A percentile compares a stretch with the other conserved stretches of the same genome.
These are phyloP conservation scores for Malachius bipustulatus DNA, from an alignment of 2,888 invertebrate species.

Conservation along the genomic window DNA sequence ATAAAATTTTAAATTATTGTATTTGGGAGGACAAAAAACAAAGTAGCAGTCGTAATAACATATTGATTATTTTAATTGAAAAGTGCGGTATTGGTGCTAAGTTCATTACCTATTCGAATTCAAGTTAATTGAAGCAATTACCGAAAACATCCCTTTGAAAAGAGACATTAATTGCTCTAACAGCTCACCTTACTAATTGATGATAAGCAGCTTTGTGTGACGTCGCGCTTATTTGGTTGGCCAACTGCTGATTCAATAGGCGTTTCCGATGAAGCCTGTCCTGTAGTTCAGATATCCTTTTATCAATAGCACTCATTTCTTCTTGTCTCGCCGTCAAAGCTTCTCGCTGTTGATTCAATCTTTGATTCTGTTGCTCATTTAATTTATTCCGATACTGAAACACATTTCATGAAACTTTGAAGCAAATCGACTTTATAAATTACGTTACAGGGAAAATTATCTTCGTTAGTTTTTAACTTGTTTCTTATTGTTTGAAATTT, in stretches of 20 bases:
- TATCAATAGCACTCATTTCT: conserved; percentile 85
- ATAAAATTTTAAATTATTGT: too few relatives aligned
- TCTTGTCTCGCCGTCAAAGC: conserved; percentile 80
- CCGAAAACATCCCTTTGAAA: too few relatives aligned
- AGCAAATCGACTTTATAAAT: too few relatives aligned
- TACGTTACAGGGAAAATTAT: too few relatives aligned
- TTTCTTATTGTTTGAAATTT: too few relatives aligned
- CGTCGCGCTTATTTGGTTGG: conserved; percentile 45
- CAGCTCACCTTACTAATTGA: conserved; percentile 34
- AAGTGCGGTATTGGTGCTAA: not conserved
- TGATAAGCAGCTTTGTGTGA: conserved; percentile 37
- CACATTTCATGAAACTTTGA: conserved; percentile 4
- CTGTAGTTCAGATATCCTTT: conserved; percentile 86
- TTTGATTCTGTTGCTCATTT: conserved; percentile 87
- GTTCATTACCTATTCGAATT: too few relatives aligned
- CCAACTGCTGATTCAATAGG: conserved; percentile 66
- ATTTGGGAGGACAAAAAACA: too few relatives aligned
- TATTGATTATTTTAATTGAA: too few relatives aligned
- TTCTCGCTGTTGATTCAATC: conserved; percentile 79
- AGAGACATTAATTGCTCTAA: not conserved
- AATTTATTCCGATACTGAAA: conserved; percentile 89
- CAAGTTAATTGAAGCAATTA: too few relatives aligned
- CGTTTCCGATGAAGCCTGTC: conserved; percentile 81
- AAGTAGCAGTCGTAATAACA: too few relatives aligned
- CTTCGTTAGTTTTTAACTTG: too few relatives aligned